Evolutionary conservation across 2,113 vertebrate genomes (phyloP), one percentile per base, ranked within the genome.

Genomic region (Coregonus clupeaformis): DNA sequence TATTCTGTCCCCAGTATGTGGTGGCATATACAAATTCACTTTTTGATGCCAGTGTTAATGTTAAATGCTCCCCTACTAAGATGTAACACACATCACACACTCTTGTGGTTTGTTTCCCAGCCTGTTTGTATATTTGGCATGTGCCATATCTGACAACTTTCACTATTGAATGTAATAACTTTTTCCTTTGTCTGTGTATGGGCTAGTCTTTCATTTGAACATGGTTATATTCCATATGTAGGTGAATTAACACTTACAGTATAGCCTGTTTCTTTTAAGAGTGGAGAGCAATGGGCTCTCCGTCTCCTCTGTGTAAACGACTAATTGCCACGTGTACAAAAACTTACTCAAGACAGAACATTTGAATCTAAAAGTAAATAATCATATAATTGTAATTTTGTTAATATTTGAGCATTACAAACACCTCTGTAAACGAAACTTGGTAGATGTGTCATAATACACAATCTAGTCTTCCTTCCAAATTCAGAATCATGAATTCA

Each of bases 341-440:
- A 42, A 68, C 63, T 30, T 29, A 65, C 30, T 42, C 16, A 65
- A 65, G 13, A 65, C 63, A 65, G 25, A 18, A 65, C 5, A 24
- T 42, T 42, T 2, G 1, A 65, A 30, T 29, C 13, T 65, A 65
- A 65, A 65, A 32, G 66, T 68, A 24, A 64, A 65, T 47, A 30
- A 42, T 11, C 9, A 0, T 42, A 42, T 27, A 1, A 27, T 42
- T 42, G 36, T 59, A 47, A 20, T 60, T 36, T 60, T 25, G 63
- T 47, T 73, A 22, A 36, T 63, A 65, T 65, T 65, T 42, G 71
- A 63, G 29, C 32, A 64, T 73, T 27, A 24, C 42, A 12, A 73
- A 22, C 20, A 63, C 59, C 32, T 47, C 47, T 73, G 71, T 66
- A 73, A 73, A 63, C 42, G 24, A 49, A 47, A 22, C 59, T 73